Evolutionary conservation across 2,113 vertebrate species (phyloP).

Genomic region (Donacobius atricapilla): DNA sequence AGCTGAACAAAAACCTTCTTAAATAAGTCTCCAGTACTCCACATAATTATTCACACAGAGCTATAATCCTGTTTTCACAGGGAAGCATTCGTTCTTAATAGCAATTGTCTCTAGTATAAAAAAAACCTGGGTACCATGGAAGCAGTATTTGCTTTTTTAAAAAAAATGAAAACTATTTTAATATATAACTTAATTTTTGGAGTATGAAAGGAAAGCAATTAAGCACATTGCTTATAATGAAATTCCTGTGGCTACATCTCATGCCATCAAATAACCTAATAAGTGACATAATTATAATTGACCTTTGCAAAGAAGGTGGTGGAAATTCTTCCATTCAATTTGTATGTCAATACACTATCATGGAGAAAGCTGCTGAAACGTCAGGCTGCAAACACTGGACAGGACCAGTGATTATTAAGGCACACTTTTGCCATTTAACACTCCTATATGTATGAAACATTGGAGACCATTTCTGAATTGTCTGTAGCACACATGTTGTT

Average conservation of each 20-base stretch:
- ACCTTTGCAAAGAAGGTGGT: not conserved
- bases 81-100: not conserved
- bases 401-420: not conserved
- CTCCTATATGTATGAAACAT: rapidly evolving
- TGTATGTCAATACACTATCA: not conserved
- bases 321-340: not conserved
- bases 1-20: not conserved
- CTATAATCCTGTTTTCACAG: not conserved
- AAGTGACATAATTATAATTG: not conserved
- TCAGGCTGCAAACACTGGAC: not conserved
- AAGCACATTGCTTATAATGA: not conserved
- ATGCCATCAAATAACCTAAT: not conserved
- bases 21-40: not conserved
- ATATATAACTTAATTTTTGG: not conserved
- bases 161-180: not conserved
- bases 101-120: not conserved
- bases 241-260: not conserved
- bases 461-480: not conserved
- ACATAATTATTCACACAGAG: not conserved
- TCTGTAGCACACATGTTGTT: not conserved
- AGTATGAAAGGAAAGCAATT: not conserved
- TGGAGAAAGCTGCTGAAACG: not conserved
- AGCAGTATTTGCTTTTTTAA: not conserved
- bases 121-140: not conserved
- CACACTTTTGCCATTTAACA: not conserved